Conservation (phyloP, 2,113 vertebrate genomes). For the Pelecanus crispus region DNA sequence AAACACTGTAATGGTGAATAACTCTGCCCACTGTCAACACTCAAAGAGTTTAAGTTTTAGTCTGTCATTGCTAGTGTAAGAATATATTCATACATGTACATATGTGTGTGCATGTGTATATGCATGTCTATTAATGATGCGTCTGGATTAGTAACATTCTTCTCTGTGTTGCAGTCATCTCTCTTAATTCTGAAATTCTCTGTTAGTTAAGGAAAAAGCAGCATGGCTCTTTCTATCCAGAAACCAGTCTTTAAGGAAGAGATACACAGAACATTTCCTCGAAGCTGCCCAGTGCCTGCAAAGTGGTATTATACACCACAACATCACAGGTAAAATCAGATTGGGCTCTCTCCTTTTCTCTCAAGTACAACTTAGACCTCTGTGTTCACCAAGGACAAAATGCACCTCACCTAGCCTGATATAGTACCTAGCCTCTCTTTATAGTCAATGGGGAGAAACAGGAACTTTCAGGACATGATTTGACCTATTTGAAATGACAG, state of each 20-base stretch:
- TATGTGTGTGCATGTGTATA: no score
- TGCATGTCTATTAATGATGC: background rate
- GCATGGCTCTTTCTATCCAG: conserved; percentile 76
- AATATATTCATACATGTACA: background rate
- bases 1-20: background rate
- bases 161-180: background rate
- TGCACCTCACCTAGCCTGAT: background rate
- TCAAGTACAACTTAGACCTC: background rate
- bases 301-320: background rate
- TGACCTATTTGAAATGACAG: background rate
- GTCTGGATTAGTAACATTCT: background rate
- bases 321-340: conserved; percentile 72
- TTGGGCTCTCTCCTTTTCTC: background rate
- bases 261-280: conserved; percentile 44
- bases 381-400: background rate
- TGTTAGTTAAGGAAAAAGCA: conserved; percentile 57
- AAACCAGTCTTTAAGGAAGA: conserved; percentile 73
- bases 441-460: background rate
- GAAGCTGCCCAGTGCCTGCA: conserved; percentile 69
- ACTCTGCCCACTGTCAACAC: background rate
- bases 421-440: background rate
- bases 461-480: background rate
- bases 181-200: background rate
- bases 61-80: background rate
- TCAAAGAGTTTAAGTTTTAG: background rate